Percentiles rank a stretch among this genome's conserved stretches.
Evolutionary conservation across 2,113 vertebrate species (phyloP).

Genomic region (Neogale vison): DNA sequence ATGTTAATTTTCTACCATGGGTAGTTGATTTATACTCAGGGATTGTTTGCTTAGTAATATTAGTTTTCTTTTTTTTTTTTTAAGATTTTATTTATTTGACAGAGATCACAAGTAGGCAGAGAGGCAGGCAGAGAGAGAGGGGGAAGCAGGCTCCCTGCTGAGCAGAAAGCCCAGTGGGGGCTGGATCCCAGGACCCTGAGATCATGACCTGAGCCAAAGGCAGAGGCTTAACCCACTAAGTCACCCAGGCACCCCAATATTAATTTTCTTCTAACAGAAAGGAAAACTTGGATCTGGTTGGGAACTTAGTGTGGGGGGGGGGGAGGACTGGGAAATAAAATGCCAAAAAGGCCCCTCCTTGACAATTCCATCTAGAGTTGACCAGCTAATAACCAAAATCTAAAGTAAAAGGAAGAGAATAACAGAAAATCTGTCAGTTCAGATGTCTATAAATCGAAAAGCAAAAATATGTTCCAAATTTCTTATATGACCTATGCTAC

Average conservation of each 20-base stretch:
- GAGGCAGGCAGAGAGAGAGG: no score
- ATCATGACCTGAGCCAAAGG: no score
- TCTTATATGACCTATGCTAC: not conserved
- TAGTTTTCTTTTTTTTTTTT: not conserved
- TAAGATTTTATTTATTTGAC: no score
- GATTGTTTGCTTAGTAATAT: not conserved
- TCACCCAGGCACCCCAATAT: no score
- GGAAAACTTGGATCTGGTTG: not conserved
- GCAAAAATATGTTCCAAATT: not conserved
- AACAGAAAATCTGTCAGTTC: not conserved
- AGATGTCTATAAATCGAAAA: not conserved
- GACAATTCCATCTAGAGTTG: not conserved
- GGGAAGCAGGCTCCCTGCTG: no score
- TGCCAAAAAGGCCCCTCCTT: not conserved
- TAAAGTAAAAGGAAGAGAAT: not conserved
- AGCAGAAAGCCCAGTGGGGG: no score
- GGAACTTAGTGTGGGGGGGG: not conserved
- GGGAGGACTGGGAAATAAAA: not conserved
- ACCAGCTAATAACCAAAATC: not conserved
- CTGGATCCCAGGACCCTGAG: no score
- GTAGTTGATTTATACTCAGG: not conserved
- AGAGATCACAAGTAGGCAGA: no score
- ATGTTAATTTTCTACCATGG: not conserved
- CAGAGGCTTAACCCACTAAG: no score
- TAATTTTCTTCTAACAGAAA: not conserved